Percentiles rank a stretch among this genome's conserved stretches.
Conservation (phyloP, 2,888 invertebrate species). For the Hypsopygia costalis region DNA sequence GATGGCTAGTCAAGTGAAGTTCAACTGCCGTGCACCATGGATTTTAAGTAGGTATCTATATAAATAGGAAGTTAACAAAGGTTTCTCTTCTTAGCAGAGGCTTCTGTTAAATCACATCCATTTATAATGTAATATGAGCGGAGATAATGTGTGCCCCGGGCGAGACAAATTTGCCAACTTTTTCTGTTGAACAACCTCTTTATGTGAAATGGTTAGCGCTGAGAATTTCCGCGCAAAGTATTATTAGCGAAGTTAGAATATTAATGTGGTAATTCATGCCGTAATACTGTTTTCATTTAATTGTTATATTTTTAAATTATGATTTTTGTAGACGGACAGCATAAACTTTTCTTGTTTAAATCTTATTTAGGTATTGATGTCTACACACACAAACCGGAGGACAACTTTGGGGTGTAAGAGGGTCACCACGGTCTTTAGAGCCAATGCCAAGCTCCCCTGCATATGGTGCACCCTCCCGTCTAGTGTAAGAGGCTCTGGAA, state of each 20-base stretch:
- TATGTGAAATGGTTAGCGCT: constrained; percentile 47
- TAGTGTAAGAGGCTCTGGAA: too few relatives aligned
- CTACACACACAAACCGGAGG: too few relatives aligned
- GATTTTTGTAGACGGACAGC: neutral
- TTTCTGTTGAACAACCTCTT: constrained; percentile 57
- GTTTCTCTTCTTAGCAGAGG: constrained; percentile 29
- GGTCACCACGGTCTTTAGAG: too few relatives aligned
- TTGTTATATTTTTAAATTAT: constrained; percentile 11
- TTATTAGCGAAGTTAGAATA: constrained; percentile 48
- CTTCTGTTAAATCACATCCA: constrained; percentile 47
- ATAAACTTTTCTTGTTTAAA: too few relatives aligned
- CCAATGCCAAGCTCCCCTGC: too few relatives aligned
- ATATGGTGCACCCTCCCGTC: too few relatives aligned
- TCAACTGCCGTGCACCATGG: too few relatives aligned
- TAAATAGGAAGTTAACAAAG: constrained; percentile 26
- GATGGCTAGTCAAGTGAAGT: too few relatives aligned
- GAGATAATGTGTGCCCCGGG: constrained; percentile 54
- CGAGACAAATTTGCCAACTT: constrained; percentile 56
- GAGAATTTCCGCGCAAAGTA: constrained; percentile 41
- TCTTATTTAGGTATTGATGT: too few relatives aligned
- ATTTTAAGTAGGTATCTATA: too few relatives aligned
- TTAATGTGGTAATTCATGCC: constrained; percentile 28
- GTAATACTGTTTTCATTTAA: constrained; percentile 17
- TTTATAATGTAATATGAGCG: constrained; percentile 52
- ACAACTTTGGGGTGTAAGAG: too few relatives aligned